Base-by-base conservation (phyloP, 2,797 vertebrate genomes). In the Peromyscus attwateri region DNA sequence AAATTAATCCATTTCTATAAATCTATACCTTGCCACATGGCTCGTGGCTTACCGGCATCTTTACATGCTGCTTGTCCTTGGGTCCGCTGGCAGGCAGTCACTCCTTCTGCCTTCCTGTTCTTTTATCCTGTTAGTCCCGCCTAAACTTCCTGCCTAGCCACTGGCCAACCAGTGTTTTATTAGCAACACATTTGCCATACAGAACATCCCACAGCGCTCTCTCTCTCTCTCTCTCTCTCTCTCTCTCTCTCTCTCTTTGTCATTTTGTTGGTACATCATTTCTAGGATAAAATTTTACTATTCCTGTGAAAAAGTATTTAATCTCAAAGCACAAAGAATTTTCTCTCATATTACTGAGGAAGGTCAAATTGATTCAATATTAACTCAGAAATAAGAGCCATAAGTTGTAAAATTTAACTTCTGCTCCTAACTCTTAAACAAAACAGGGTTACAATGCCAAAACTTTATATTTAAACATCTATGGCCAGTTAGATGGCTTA, bases 401-500 rank as follows among this genome's bases (percentile, higher is more conserved):
- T 10, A 57, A 4, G 27, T 82, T 70, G 21, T 75, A 66, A 87
- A 89, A 95, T 81, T 92, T 87, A 94, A 82, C 0, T n/a, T 40
- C 19, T 71, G 60, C 88, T 29, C 16, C 62, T 88, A 90, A 83
- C 5, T 92, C 46, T 92, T 40, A 95, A 93, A 37, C 4, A 89
- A 87, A 95, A 94, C 29, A 3, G 13, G 55, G 9, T 52, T 49
- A 37, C 70, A 49, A 84, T 83, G 1, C n/a, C 40, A 96, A 49
- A 91, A 90, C 83, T 71, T 87, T 91, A 19, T 52, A 82, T 97
- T 96, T 95, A 73, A 90, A 95, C 73, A 17, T 11, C 13, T 40
- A 57, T 37, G 21, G 34, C 9, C n/a, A 73, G 4, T 2, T 29
- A 40, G 46, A 70, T 85, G 46, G 2, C 16, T 37, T 8, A 40